Conservation (phyloP, 2,113 vertebrate species). For the Acrocephalus kingi region DNA sequence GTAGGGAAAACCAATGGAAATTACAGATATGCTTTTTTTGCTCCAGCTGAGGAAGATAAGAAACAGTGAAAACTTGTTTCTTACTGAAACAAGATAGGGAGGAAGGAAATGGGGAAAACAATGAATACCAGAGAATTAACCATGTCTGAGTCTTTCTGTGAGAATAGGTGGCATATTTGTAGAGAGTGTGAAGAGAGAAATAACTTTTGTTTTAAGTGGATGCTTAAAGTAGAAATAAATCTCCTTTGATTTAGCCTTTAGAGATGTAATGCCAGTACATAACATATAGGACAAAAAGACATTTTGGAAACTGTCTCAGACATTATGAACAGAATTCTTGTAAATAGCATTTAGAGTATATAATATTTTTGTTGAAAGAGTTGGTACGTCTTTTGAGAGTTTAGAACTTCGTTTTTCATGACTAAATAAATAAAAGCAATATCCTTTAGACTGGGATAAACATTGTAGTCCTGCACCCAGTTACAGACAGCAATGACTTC, state of each 20-base stretch:
- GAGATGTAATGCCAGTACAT: neutral
- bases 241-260: neutral
- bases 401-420: neutral
- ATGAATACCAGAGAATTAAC: neutral
- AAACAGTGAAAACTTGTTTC: neutral
- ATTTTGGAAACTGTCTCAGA: neutral
- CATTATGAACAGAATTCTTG: neutral
- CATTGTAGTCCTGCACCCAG: neutral
- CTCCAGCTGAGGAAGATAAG: neutral
- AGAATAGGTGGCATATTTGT: neutral
- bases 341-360: neutral
- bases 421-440: neutral
- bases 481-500: neutral
- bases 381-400: neutral
- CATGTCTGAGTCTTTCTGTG: neutral
- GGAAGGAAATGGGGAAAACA: neutral
- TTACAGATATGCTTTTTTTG: neutral
- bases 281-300: neutral
- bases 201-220: neutral
- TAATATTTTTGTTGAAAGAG: neutral
- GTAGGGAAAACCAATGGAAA: neutral
- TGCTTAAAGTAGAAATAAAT: neutral
- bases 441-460: neutral
- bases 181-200: neutral
- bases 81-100: neutral